These are phyloP conservation scores for Oophaga pumilio DNA, from an alignment of 2,113 vertebrate genomes.

Conservation along the genomic window DNA sequence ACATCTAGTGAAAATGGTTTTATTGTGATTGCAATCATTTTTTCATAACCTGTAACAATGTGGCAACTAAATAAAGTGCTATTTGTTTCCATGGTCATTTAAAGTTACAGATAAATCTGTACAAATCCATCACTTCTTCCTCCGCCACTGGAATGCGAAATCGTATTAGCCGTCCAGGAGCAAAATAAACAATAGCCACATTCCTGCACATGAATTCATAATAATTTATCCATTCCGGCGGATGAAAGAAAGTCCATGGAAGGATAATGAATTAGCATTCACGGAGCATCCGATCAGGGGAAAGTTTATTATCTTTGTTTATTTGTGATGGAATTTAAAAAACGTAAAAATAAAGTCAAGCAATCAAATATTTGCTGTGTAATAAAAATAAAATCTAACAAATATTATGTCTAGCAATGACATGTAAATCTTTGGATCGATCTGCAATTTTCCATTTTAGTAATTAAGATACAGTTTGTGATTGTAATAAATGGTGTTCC, in stretches of 20 bases:
- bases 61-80: constrained; percentile 33
- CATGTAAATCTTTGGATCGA: constrained; percentile 16
- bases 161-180: not conserved
- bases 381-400: not conserved
- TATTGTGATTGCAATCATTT: constrained; percentile 28
- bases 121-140: not conserved
- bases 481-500: not conserved
- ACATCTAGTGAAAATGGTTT: constrained; percentile 30
- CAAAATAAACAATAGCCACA: constrained; percentile 33
- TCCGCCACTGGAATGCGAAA: constrained; percentile 6
- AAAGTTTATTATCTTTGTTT: constrained; percentile 29
- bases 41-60: constrained; percentile 23
- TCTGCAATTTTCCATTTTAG: constrained; percentile 35
- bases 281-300: not conserved
- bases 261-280: constrained; percentile 28
- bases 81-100: constrained; percentile 42
- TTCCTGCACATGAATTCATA: constrained; percentile 7
- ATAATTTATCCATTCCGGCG: not conserved
- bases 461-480: not conserved
- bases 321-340: constrained; percentile 8
- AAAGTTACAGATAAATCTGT: constrained; percentile 35
- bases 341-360: not conserved
- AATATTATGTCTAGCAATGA: not conserved
- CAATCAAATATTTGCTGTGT: constrained; percentile 7
- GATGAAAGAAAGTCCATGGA: constrained; percentile 23